Evolutionary conservation across 2,888 invertebrate species (phyloP), one percentile per base, ranked within the genome.

Genomic region (Alcis repandata): DNA sequence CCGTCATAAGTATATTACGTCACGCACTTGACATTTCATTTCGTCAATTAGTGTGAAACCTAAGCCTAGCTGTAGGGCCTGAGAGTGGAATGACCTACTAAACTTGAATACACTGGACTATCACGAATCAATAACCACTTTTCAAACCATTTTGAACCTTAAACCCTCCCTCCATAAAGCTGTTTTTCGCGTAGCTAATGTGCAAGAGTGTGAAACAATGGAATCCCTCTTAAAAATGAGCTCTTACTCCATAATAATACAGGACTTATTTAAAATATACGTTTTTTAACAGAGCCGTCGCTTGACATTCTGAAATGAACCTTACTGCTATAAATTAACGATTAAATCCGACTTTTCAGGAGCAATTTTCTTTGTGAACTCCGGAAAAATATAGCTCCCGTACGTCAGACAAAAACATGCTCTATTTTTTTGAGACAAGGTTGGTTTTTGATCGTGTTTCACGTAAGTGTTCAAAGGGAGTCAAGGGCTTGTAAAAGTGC

Each of bases 211-310:
- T 59, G 51, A 67, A 74, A 74, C 74, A 74, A 74, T 70, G 59
- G 59, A 59, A 65, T 67, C 67, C 59, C 70, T 69, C 68, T 64
- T 68, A 67, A 74, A 71, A 71, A 72, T 71, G 69, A 66, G 70
- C 67, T 69, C 59, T 71, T 68, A 64, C 64, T 38, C 45, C 52
- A 58, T 69, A 68, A 65, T 72, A 72, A 68, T 66, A 64, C 67
- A 68, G 57, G 59, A 62, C 56, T 64, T 70, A 66, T 71, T 70
- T 65, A 64, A 68, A 72, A 71, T 69, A 66, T 64, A 68, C 57
- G 67, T 22, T 64, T 68, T 70, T 67, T 45, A 51, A 33, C 15
- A 15, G 52, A 62, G 59, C 41, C 40, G 53, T 60, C 48, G 4
- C 2, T 32, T 46, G 46, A n/a, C 48, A 58, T 27, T 40, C 46